These are phyloP conservation scores for Conus betulinus DNA, from an alignment of 1,140 invertebrate genomes.

Conservation along the genomic window DNA sequence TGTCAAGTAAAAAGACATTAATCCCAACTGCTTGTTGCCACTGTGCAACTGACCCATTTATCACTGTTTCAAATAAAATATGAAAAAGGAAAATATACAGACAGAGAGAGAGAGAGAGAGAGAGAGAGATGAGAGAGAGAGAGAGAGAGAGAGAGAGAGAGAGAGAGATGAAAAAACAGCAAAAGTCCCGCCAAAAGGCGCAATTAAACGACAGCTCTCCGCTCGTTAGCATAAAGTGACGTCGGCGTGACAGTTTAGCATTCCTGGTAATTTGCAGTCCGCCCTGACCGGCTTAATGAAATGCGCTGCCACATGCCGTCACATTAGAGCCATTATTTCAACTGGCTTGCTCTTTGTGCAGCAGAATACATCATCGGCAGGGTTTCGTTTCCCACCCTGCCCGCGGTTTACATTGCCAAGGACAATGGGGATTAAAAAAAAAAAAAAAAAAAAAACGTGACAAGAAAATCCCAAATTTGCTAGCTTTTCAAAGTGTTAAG, in stretches of 20 bases:
- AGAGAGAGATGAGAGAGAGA: neutral
- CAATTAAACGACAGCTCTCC: neutral
- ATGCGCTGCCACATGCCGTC: neutral
- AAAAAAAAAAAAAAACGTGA: no score
- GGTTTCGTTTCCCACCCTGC: no score
- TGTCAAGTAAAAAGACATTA: no score
- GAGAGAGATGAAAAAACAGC: neutral
- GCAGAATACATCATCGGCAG: neutral
- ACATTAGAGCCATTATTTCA: neutral
- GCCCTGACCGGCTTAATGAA: neutral
- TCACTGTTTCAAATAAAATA: no score
- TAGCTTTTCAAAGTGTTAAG: no score
- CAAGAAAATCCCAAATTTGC: no score
- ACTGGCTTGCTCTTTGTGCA: neutral
- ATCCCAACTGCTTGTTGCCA: no score
- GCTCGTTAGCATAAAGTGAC: neutral
- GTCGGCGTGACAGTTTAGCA: neutral
- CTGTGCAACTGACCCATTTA: no score
- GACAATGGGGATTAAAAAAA: no score
- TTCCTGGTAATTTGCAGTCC: neutral
- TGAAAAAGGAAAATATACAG: no score
- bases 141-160: neutral
- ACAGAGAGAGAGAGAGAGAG: neutral
- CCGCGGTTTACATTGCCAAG: no score
- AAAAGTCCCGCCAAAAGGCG: no score